Evolutionary conservation across 2,888 invertebrate species (phyloP).

Genomic region (Scaeva pyrastri): DNA sequence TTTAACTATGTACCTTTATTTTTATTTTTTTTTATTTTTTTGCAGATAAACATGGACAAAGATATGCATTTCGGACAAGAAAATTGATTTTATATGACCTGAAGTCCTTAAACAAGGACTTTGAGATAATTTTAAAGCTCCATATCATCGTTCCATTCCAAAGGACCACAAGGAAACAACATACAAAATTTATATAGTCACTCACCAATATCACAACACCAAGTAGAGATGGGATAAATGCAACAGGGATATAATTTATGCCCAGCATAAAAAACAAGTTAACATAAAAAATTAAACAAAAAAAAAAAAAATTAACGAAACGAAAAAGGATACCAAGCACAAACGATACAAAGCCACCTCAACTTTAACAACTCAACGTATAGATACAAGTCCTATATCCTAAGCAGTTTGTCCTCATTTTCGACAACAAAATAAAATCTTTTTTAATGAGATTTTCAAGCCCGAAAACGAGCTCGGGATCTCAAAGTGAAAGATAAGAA

Average conservation of each 20-base stretch:
- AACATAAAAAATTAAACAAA: slow-evolving; percentile 32
- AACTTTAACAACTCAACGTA: slow-evolving; percentile 27
- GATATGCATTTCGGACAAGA: slow-evolving; percentile 61
- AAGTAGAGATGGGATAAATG: slow-evolving; percentile 35
- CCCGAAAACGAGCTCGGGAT: slow-evolving; percentile 23
- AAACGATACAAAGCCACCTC: slow-evolving; percentile 36
- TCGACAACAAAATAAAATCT: slow-evolving; percentile 48
- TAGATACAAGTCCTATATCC: neutral
- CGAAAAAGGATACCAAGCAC: slow-evolving; percentile 21
- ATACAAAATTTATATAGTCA: no score
- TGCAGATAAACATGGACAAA: neutral
- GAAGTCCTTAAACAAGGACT: slow-evolving; percentile 34
- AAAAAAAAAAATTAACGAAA: neutral
- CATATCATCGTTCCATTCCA: neutral
- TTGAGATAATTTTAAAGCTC: slow-evolving; percentile 24
- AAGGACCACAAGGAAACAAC: neutral
- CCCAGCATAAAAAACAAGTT: slow-evolving; percentile 53
- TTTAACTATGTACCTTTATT: neutral
- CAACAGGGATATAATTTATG: slow-evolving; percentile 66
- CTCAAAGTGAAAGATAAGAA: slow-evolving; percentile 62
- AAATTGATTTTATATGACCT: slow-evolving; percentile 68
- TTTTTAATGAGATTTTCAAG: slow-evolving; percentile 61
- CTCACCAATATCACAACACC: neutral
- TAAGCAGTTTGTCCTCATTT: slow-evolving; percentile 36
- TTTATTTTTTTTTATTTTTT: neutral